These are phyloP conservation scores for Ceraclea dissimilis DNA, from an alignment of 2,888 invertebrate genomes.

Conservation along the genomic window DNA sequence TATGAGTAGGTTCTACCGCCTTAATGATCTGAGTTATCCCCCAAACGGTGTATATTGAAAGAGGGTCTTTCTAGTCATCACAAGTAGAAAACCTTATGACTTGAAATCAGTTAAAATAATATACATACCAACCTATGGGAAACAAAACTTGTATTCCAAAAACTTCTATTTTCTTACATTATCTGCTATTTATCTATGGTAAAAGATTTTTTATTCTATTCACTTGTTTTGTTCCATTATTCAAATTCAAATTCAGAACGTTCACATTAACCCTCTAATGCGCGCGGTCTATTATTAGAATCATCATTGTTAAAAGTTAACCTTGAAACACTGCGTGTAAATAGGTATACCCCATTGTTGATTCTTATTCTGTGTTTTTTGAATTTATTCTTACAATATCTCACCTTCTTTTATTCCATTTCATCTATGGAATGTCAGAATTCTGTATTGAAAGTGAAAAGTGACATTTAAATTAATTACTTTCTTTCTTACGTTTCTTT, in stretches of 20 bases:
- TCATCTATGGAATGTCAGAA: background rate
- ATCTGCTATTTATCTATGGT: background rate
- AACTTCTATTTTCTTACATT: too few relatives aligned
- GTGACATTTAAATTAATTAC: background rate
- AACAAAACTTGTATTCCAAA: too few relatives aligned
- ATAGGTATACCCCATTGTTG: background rate
- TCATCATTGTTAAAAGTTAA: background rate
- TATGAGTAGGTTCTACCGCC: too few relatives aligned
- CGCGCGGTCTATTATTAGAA: background rate
- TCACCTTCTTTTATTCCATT: background rate
- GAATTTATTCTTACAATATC: background rate
- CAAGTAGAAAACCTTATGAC: too few relatives aligned
- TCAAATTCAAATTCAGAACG: background rate
- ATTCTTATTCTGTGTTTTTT: background rate
- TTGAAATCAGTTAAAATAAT: too few relatives aligned
- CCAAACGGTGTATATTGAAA: too few relatives aligned
- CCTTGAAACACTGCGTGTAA: background rate
- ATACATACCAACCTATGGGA: too few relatives aligned
- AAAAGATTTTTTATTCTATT: background rate
- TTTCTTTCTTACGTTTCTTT: background rate
- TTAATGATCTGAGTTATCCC: too few relatives aligned
- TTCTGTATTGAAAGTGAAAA: background rate
- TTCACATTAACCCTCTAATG: background rate
- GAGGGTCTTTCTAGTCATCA: too few relatives aligned
- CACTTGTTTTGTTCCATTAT: constrained; percentile 2